phyloP scores from a whole-genome alignment of 64 coral and sea anemone genomes.

The Acropora yongei region DNA sequence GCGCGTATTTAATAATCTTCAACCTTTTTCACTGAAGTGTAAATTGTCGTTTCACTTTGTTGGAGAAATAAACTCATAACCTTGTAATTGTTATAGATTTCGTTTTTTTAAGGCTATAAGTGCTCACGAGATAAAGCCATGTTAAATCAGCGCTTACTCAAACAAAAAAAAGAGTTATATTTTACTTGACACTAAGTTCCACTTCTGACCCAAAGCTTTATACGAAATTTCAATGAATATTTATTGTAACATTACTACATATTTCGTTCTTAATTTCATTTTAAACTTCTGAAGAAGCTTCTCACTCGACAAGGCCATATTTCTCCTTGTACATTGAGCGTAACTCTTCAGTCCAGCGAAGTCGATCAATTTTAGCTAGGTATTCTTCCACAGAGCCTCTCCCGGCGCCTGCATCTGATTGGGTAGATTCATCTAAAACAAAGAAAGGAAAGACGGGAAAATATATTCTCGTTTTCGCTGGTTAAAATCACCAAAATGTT shows the following conservation, averaged over 20 bases:
- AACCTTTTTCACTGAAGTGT: no score
- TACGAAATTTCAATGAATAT: not conserved
- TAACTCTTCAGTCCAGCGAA: slow-evolving; percentile 70
- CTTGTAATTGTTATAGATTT: no score
- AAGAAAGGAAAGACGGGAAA: not conserved
- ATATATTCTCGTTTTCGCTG: not conserved
- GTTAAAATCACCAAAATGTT: not conserved
- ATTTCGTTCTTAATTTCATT: not conserved
- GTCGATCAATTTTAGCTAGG: slow-evolving; percentile 55
- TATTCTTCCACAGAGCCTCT: slow-evolving; percentile 38
- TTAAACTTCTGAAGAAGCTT: not conserved
- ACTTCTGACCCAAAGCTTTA: not conserved
- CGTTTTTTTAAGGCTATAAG: no score
- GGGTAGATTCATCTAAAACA: slow-evolving; percentile 7
- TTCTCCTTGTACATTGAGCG: slow-evolving; percentile 84
- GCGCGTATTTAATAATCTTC: no score
- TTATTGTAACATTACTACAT: not conserved
- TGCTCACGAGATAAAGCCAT: no score
- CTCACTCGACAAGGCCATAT: slow-evolving; percentile 63
- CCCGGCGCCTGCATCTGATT: slow-evolving; percentile 8
- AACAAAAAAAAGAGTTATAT: no score
- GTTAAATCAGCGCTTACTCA: no score
- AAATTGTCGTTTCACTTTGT: no score
- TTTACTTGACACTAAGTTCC: no score
- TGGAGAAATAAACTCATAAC: no score